These are phyloP conservation scores for Gymnocypris eckloni DNA, from an alignment of 2,797 vertebrate genomes.

Conservation along the genomic window DNA sequence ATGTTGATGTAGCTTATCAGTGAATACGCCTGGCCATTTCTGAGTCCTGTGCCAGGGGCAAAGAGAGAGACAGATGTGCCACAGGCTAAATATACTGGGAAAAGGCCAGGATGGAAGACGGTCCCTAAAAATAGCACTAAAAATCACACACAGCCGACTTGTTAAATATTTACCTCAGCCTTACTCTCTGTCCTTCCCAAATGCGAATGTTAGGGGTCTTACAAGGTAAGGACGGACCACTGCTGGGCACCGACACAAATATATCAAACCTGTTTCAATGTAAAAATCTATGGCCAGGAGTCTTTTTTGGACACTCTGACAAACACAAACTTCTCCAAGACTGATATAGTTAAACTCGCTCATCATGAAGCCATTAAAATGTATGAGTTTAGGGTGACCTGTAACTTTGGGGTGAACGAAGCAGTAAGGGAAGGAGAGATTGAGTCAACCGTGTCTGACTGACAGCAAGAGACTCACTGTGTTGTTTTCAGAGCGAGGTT, in stretches of 20 bases:
- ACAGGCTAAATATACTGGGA: conserved; percentile 35
- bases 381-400: conserved; percentile 38
- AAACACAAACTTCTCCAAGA: conserved; percentile 38
- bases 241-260: neutral
- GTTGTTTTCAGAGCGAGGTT: conserved; percentile 43
- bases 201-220: neutral
- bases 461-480: conserved; percentile 42
- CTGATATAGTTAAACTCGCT: conserved; percentile 11
- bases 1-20: conserved; percentile 53
- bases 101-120: conserved; percentile 25
- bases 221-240: neutral
- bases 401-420: conserved; percentile 17
- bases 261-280: neutral
- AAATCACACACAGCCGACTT: conserved; percentile 8
- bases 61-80: conserved; percentile 49
- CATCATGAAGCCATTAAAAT: conserved; percentile 48
- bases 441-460: conserved; percentile 42
- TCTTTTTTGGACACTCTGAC: neutral
- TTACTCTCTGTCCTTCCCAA: neutral
- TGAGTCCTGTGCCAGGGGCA: conserved; percentile 6
- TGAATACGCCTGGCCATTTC: conserved; percentile 20
- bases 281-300: conserved; percentile 7
- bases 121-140: conserved; percentile 19
- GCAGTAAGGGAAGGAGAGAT: conserved; percentile 17
- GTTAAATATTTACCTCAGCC: conserved; percentile 28